phyloP scores from a whole-genome alignment of 2,888 invertebrate species.

The Therioaphis trifolii region DNA sequence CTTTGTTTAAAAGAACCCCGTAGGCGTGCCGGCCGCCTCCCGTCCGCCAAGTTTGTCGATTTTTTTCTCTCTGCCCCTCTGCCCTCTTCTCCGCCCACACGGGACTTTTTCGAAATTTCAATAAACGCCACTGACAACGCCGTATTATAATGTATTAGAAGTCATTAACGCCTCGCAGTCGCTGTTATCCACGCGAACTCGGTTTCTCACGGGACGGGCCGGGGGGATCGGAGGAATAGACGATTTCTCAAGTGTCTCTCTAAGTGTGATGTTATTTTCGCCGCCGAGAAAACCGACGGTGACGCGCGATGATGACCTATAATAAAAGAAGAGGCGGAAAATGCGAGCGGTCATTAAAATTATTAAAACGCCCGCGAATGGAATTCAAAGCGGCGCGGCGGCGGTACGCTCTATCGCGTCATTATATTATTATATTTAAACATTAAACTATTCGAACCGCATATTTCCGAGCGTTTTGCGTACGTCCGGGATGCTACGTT shows the following conservation, averaged over 20 bases:
- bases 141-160: conserved; percentile 28
- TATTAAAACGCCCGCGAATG: not conserved
- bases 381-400: conserved; percentile 1
- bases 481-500: too few species aligned
- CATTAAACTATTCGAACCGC: too few species aligned
- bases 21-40: not conserved
- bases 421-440: conserved; percentile 34
- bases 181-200: conserved; percentile 22
- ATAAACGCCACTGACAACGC: not conserved
- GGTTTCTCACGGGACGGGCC: not conserved
- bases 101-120: not conserved
- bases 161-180: conserved; percentile 16
- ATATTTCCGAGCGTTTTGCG: conserved; percentile 14
- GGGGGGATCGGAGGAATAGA: not conserved
- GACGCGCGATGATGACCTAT: not conserved
- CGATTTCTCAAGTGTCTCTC: not conserved
- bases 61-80: not conserved
- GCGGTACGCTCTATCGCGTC: too few species aligned
- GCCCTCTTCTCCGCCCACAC: not conserved
- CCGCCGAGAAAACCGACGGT: not conserved
- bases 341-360: not conserved
- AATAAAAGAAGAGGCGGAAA: not conserved
- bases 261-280: not conserved
- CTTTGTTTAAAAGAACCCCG: conserved; percentile 3
- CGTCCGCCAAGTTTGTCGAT: conserved; percentile 7